Percentiles rank a stretch among this genome's conserved stretches.
phyloP scores from a whole-genome alignment of 53 echinoderm and acorn worm species.

The Crossaster papposus region DNA sequence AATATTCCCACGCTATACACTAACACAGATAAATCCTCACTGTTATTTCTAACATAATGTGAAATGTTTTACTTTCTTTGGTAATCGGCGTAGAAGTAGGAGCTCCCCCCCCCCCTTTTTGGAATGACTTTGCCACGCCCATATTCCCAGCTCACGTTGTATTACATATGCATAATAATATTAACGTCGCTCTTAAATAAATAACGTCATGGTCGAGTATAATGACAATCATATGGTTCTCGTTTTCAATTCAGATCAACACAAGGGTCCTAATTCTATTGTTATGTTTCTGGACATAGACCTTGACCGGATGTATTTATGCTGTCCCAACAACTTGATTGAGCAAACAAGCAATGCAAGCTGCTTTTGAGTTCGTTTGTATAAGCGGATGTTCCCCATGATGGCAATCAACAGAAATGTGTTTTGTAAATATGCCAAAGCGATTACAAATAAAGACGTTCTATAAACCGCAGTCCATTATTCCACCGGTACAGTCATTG shows the following conservation, averaged over 20 bases:
- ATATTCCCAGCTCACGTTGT: not conserved
- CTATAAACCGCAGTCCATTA: not conserved
- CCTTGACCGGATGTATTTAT: not conserved
- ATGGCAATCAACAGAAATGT: not conserved
- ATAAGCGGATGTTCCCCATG: not conserved
- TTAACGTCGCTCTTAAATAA: not conserved
- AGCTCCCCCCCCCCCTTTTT: not conserved
- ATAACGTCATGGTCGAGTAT: not conserved
- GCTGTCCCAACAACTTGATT: not conserved
- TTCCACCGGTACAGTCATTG: not conserved
- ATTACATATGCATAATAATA: not conserved
- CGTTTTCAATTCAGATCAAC: no score
- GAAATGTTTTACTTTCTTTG: no score
- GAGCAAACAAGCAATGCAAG: not conserved
- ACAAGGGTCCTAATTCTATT: not conserved
- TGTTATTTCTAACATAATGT: no score
- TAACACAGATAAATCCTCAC: no score
- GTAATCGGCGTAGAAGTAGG: no score
- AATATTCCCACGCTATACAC: no score
- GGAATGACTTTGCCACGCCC: not conserved
- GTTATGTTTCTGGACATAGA: not conserved
- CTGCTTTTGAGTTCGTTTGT: not conserved
- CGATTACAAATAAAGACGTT: not conserved
- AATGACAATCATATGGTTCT: no score
- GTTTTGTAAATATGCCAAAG: conserved; percentile 3